Conservation (phyloP, 1,140 invertebrate genomes). For the Drosophila sp. region DNA sequence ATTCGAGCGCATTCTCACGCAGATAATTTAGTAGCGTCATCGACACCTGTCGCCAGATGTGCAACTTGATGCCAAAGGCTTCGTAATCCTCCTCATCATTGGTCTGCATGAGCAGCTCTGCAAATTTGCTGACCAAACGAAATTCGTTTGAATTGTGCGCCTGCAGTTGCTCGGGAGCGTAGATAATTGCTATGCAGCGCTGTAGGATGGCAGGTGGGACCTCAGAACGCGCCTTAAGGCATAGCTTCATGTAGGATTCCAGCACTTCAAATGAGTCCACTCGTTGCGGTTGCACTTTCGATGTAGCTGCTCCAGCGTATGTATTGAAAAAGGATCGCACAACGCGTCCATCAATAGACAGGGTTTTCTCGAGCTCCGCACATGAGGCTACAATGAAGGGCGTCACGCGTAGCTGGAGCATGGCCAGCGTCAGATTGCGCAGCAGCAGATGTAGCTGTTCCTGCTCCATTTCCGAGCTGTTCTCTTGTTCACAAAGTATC, state of each 20-base stretch:
- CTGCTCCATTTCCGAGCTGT: conserved; percentile 52
- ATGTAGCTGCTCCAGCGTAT: conserved; percentile 38
- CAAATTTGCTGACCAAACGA: conserved; percentile 52
- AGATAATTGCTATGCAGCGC: conserved; percentile 51
- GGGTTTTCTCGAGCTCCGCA: conserved; percentile 46
- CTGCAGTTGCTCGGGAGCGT: conserved; percentile 40
- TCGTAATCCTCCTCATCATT: conserved; percentile 77
- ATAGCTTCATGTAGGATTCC: conserved; percentile 59
- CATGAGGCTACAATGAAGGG: conserved; percentile 57
- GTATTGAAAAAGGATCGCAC: conserved; percentile 64
- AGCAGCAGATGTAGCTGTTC: conserved; percentile 60
- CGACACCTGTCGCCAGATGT: conserved; percentile 67
- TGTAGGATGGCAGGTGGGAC: conserved; percentile 64
- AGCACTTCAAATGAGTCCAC: conserved; percentile 49
- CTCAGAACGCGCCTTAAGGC: conserved; percentile 50
- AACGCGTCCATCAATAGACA: conserved; percentile 38
- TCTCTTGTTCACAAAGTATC: conserved; percentile 40
- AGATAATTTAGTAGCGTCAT: conserved; percentile 53
- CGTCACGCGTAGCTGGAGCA: conserved; percentile 58
- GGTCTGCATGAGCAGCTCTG: conserved; percentile 57
- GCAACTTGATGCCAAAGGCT: conserved; percentile 64
- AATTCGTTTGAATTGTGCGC: conserved; percentile 55
- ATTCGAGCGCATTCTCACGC: conserved; percentile 63
- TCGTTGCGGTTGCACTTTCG: conserved; percentile 20
- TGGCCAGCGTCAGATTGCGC: conserved; percentile 60